Evolutionary conservation across 23 tunicate genomes (phyloP), one percentile per base, ranked within the genome.

Genomic region (Ascidia mentula): DNA sequence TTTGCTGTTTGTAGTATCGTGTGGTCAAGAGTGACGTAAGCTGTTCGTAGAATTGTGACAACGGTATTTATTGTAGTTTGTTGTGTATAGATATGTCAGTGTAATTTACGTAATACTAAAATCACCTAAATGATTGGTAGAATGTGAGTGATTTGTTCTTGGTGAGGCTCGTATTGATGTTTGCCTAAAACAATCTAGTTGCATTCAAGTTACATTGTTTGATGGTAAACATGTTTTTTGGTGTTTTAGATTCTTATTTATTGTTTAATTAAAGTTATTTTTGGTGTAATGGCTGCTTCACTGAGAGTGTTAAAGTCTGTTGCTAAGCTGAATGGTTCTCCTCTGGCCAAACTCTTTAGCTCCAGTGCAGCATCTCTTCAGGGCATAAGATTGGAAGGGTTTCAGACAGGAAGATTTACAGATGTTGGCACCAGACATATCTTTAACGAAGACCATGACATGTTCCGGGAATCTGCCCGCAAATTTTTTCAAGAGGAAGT

Each of bases 401-500:
- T 83, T 60, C 97, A 91, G 46, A 77, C 82, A 8, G 92, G 84
- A 26, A 83, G 87, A 35, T 69, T 96, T 61, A 86, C 88, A 1
- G 99, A 96, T 39, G 83, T 96, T 80, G 99, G 97, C 18, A 90
- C 99, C 12, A 80, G 99, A 70, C 76, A 61, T 38, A 96, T 96
- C 31, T 96, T 96, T 39, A 71, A 79, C 71, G 60, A 74, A 53
- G 99, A 96, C 34, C 99, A 96, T 77, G 99, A 96, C 76, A 87
- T 96, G 96, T 96, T 96, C 40, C 89, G 99, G 18, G 99, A 90
- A 45, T 72, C 84, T 6, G 87, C 72, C 34, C 90, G 99, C 5
- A 88, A 89, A 79, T 96, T 96, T 65, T 96, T 83, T 53, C 89
- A 96, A 65, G 99, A 96, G 9, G 82, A 96, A 59, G 99, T 96